Conservation (phyloP, 2,797 vertebrate genomes). For the Florisuga fusca region DNA sequence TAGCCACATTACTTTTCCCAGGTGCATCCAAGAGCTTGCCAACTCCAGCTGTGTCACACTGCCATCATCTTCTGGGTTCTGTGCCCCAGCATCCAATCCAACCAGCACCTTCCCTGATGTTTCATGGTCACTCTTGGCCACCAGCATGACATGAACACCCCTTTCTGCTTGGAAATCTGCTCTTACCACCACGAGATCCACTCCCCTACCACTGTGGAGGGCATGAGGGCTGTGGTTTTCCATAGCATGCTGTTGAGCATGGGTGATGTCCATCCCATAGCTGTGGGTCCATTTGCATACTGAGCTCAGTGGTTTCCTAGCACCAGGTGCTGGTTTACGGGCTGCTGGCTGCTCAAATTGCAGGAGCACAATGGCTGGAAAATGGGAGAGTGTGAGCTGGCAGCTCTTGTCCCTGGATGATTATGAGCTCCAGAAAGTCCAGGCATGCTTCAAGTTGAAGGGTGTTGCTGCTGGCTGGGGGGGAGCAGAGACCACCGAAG, state of each 20-base stretch:
- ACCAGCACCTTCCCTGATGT: neutral
- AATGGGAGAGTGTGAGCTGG: neutral
- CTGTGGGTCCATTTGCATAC: neutral
- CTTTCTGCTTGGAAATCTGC: neutral
- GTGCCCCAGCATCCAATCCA: neutral
- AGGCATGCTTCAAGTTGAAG: neutral
- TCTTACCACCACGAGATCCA: neutral
- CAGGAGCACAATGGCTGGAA: neutral
- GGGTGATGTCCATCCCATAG: neutral
- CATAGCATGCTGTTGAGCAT: neutral
- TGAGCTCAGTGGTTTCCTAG: neutral
- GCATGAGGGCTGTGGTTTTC: neutral
- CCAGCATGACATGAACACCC: neutral
- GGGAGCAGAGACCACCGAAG: neutral
- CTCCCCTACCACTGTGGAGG: neutral
- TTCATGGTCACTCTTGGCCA: neutral
- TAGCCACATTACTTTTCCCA: neutral
- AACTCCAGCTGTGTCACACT: neutral
- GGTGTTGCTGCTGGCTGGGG: neutral
- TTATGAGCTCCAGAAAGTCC: neutral
- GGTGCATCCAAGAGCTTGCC: neutral
- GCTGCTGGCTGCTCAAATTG: fast-evolving
- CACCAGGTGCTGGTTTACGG: neutral
- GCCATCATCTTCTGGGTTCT: neutral
- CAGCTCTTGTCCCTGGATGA: neutral